These are phyloP conservation scores for Chrysaora quinquecirrha DNA, from an alignment of 30 jellyfish, hydroid and myxozoan genomes.

Conservation along the genomic window DNA sequence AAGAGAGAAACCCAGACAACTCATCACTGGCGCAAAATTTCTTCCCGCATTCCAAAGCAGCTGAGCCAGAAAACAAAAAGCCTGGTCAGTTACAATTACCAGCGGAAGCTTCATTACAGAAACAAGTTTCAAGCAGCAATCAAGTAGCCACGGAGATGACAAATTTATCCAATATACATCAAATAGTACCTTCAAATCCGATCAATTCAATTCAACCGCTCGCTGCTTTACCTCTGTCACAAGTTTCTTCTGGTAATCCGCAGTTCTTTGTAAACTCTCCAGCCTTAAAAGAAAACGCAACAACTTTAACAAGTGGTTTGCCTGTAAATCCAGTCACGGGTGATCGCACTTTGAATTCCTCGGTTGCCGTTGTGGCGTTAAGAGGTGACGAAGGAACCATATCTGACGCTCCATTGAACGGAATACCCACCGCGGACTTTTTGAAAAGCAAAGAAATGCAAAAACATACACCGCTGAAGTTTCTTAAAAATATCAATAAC, in stretches of 20 bases:
- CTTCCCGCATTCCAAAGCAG: neutral
- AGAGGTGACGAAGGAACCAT: constrained; percentile 62
- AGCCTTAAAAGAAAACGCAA: constrained; percentile 35
- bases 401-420: constrained; percentile 43
- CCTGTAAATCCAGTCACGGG: constrained; percentile 49
- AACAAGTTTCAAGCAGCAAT: neutral
- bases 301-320: constrained; percentile 30
- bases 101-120: neutral
- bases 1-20: neutral
- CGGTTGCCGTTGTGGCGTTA: constrained; percentile 28
- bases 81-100: neutral
- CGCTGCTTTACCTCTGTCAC: constrained; percentile 42
- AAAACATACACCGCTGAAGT: neutral
- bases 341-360: constrained; percentile 29
- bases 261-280: constrained; percentile 55
- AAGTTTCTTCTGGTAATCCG: constrained; percentile 5
- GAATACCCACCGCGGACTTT: constrained; percentile 29
- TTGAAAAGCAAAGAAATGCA: constrained; percentile 2
- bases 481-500: neutral
- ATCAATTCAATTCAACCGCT: constrained; percentile 26
- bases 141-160: neutral
- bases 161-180: constrained; percentile 21
- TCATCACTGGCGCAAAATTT: constrained; percentile 55
- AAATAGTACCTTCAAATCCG: constrained; percentile 5
- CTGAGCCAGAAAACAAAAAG: neutral